Evolutionary conservation across 2,888 invertebrate genomes (phyloP).

Genomic region (Chrysolina oricalcia): DNA sequence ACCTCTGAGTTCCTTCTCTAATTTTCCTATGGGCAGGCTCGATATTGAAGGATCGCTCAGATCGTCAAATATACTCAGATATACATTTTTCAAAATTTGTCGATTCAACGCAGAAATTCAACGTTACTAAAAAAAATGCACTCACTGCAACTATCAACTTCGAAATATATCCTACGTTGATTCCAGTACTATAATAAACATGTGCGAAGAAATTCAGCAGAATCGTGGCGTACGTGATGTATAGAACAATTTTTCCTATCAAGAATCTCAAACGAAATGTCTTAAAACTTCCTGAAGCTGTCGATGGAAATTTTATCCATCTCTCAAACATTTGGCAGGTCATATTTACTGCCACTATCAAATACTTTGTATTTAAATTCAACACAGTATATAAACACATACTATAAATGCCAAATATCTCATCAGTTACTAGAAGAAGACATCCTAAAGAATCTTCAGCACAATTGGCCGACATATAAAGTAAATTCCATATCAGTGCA

Average conservation of each 20-base stretch:
- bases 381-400: not conserved
- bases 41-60: not conserved
- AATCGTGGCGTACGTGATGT: not conserved
- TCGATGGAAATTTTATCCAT: too few relatives aligned
- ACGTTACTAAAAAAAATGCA: too few relatives aligned
- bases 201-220: not conserved
- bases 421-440: not conserved
- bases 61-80: not conserved
- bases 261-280: not conserved
- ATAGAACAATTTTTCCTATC: not conserved
- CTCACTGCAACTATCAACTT: not conserved
- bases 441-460: not conserved
- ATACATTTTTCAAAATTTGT: not conserved
- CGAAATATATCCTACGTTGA: not conserved
- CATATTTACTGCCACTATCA: not conserved
- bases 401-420: not conserved
- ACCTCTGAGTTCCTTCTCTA: not conserved
- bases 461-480: not conserved
- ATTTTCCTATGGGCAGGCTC: not conserved
- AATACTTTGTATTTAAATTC: not conserved
- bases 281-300: not conserved
- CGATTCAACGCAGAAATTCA: not conserved
- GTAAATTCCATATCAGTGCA: not conserved
- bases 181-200: not conserved
- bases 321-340: not conserved